Evolutionary conservation across 2,888 invertebrate species (phyloP), one percentile per base, ranked within the genome.

Genomic region (Drosophila maculinotata): DNA sequence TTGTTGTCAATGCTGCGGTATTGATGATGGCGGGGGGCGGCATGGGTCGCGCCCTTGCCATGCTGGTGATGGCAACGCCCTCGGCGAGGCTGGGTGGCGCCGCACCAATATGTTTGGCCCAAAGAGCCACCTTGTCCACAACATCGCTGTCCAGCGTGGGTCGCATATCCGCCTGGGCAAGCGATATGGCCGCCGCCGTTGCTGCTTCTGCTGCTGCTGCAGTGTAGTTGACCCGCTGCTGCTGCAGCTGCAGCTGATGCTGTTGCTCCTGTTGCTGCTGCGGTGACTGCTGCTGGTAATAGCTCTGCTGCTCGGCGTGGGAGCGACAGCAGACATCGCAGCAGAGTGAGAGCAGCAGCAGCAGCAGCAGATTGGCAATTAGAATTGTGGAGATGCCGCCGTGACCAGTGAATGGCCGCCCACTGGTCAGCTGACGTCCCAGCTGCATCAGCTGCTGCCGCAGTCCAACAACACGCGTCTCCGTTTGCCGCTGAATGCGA

Each of bases 251-350:
- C 10, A 12, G 45, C 12, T 6, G 49, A 3, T 20, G 65, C 1
- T 26, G 54, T 8, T n/a, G 31, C 1, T 23, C 14, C 10, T 26
- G 58, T 42, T 14, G 31, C 6, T 33, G 36, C 7, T 12, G 30
- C 7, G 20, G 65, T n/a, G n/a, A 33, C 17, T 6, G 25, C 8
- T 23, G 15, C 10, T 15, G 45, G 10, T 6, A 44, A 3, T 20
- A 53, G 0, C 23, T 4, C 6, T 42, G 38, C 17, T 52, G 38
- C 8, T 57, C 57, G 1, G 57, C 75, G 26, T 82, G 75, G 0
- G 84, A 79, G 12, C 81, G 83, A 54, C 87, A 88, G 33, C 87
- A 89, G 28, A 84, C 78, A 48, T 78, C 74, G 52, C 89, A 89
- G 69, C 77, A 86, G 26, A 89, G 71, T 26, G 79, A 75, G 15